Base-by-base conservation (phyloP, 37 sponge, comb jelly and placozoan genomes). In the Bolinopsis microptera region DNA sequence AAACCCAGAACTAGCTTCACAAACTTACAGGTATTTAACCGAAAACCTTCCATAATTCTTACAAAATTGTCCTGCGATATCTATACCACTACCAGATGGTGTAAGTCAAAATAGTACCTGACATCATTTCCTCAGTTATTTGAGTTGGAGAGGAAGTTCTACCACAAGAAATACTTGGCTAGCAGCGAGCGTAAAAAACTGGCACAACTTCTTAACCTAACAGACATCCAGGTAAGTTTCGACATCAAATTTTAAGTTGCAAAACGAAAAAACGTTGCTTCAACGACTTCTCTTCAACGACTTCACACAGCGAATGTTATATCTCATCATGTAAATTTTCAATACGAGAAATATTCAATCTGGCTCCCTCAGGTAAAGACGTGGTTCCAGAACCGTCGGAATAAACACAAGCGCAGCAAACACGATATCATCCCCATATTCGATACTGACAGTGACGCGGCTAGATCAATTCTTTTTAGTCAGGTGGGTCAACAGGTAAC, bases 321-420 rank as follows among this genome's bases (percentile, higher is more conserved):
- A n/a, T n/a, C n/a, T n/a, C 13, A 48, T 48, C 5, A 18, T 48
- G 61, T 48, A 48, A 48, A 48, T 13, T 48, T 48, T 48, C 61
- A 48, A 48, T 13, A 48, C 61, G 5, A 48, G 61, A 48, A 48
- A 18, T 48, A 13, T 48, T 48, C n/a, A n/a, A 48, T 13, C 5
- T 48, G 13, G 13, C 61, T 18, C 13, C 38, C 8, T 28, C 68
- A 92, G 76, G 93, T 93, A 13, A 93, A 93, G 34, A 93, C 75
- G 8, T 93, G 93, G 93, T 93, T 93, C 41, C 93, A 93, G 41
- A 93, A 93, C 30, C 69, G 93, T 22, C 31, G 93, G 21, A 93
- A 93, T 30, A 93, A 93, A 35, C 75, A 74, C 75, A 93, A 93
- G 39, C 69, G 93, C 30, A 86, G 90, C 22, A 86, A 86, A 27